These are phyloP conservation scores for Gulo gulo DNA, from an alignment of 2,113 vertebrate species.

Conservation along the genomic window DNA sequence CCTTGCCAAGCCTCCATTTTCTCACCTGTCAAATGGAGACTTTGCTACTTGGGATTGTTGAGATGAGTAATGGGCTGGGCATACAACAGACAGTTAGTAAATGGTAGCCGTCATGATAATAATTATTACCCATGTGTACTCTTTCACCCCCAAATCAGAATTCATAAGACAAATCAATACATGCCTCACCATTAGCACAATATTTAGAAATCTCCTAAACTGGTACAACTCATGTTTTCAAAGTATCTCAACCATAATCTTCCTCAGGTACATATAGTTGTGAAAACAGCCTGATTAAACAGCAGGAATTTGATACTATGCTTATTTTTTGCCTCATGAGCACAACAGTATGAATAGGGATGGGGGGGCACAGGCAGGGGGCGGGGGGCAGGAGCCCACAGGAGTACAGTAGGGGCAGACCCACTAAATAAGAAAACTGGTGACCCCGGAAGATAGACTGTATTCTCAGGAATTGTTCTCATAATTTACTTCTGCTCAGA, in stretches of 20 bases:
- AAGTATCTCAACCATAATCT: not conserved
- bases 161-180: not conserved
- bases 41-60: not conserved
- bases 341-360: not conserved
- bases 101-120: not conserved
- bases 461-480: not conserved
- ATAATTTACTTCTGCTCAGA: not conserved
- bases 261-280: not conserved
- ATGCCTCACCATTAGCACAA: not conserved
- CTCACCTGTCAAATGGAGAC: not conserved
- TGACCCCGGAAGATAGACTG: not conserved
- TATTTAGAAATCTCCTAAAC: not conserved
- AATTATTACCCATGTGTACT: not conserved
- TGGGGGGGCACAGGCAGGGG: no score
- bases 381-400: no score
- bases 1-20: not conserved
- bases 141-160: not conserved
- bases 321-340: constrained; percentile 10
- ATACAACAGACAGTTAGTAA: not conserved
- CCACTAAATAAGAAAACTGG: not conserved
- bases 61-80: not conserved
- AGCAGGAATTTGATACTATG: not conserved
- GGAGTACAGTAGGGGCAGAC: not conserved
- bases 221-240: constrained; percentile 10
- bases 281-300: constrained; percentile 8